Conservation (phyloP, 2,888 invertebrate species). For the Diachrysia chrysitis region DNA sequence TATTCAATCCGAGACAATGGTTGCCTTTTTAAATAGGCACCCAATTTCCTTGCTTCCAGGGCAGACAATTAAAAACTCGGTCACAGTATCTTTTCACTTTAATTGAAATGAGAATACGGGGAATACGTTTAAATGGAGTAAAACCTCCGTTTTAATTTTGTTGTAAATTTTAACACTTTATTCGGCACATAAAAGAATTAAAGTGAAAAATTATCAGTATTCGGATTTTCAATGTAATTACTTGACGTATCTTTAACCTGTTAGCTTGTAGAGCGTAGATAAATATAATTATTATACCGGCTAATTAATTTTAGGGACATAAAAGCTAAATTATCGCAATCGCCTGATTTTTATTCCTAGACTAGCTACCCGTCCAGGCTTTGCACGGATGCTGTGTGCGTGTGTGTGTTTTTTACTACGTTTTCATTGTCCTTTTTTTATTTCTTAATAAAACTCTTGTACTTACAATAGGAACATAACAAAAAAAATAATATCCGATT, state of each 20-base stretch:
- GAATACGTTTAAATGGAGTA: slow-evolving; percentile 32
- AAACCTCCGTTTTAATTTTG: slow-evolving; percentile 34
- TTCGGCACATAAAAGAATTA: slow-evolving; percentile 25
- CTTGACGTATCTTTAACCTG: not conserved
- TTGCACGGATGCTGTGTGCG: too few relatives aligned
- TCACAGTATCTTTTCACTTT: slow-evolving; percentile 47
- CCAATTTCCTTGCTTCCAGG: slow-evolving; percentile 50
- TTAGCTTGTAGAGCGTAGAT: not conserved
- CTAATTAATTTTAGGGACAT: not conserved
- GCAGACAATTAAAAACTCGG: slow-evolving; percentile 54
- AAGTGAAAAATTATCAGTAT: slow-evolving; percentile 13
- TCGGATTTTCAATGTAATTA: not conserved
- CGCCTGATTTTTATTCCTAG: not conserved
- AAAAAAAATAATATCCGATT: too few relatives aligned
- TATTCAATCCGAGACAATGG: slow-evolving; percentile 41
- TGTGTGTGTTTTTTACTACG: too few relatives aligned
- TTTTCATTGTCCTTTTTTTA: too few relatives aligned
- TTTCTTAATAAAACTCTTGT: too few relatives aligned
- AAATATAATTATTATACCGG: slow-evolving; percentile 1
- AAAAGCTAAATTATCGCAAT: not conserved
- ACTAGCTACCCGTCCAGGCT: too few relatives aligned
- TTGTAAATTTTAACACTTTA: slow-evolving; percentile 45
- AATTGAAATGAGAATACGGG: slow-evolving; percentile 54
- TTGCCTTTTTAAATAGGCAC: slow-evolving; percentile 37
- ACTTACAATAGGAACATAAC: too few relatives aligned